Evolutionary conservation across 2,113 vertebrate genomes (phyloP).

Genomic region (Apistogramma diplotaenia): DNA sequence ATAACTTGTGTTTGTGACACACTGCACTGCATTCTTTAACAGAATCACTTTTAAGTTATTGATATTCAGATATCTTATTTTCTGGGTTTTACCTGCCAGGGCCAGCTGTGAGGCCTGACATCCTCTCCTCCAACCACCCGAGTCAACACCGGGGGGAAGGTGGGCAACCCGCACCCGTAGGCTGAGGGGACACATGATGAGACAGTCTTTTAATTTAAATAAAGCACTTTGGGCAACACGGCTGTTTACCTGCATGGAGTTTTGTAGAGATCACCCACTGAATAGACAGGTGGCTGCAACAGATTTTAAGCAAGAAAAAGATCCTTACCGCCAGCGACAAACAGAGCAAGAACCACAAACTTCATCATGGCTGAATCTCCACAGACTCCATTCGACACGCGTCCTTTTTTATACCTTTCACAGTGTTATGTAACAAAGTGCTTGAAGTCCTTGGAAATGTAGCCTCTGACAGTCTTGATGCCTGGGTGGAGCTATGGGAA

Average conservation of each 20-base stretch:
- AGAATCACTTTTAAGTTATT: not conserved
- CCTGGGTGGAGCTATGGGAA: constrained; percentile 31
- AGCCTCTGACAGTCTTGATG: not conserved
- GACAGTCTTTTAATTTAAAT: not conserved
- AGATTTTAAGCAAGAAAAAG: not conserved
- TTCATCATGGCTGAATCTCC: constrained; percentile 67
- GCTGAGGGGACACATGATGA: constrained; percentile 45
- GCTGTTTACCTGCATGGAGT: not conserved
- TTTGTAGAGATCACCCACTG: not conserved
- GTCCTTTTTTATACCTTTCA: constrained; percentile 60
- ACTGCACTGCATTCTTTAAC: not conserved
- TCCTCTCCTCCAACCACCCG: constrained; percentile 78
- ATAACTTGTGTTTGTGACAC: no score
- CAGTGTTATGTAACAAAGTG: constrained; percentile 13
- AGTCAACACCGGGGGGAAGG: constrained; percentile 58
- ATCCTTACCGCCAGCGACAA: constrained; percentile 75
- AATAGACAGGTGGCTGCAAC: not conserved
- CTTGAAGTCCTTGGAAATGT: constrained; percentile 12
- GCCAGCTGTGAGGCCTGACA: constrained; percentile 76
- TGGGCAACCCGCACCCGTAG: constrained; percentile 74
- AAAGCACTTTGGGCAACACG: not conserved
- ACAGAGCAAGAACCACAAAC: constrained; percentile 71
- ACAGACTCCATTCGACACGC: not conserved
- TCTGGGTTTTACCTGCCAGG: constrained; percentile 78
- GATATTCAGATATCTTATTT: not conserved